Conservation (phyloP, 92 coral and sea anemone species). For the Zoanthus sansibaricus region DNA sequence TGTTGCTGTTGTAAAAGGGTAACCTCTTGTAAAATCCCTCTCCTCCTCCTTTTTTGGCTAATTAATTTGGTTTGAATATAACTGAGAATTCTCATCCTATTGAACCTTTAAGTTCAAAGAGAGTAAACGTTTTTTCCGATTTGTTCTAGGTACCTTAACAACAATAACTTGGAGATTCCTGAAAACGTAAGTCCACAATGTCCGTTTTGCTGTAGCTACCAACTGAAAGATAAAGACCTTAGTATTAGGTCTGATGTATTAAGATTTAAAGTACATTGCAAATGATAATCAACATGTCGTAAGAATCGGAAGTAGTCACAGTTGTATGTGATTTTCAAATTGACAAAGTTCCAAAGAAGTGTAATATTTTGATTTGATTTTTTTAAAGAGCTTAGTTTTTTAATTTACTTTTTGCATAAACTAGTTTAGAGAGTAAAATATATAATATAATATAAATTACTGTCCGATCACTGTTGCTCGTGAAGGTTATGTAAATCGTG, state of each 20-base stretch:
- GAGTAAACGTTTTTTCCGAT: neutral
- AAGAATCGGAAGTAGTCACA: neutral
- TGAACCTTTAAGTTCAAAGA: neutral
- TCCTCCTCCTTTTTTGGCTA: no score
- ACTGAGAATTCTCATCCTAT: neutral
- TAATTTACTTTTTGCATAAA: no score
- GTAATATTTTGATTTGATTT: neutral
- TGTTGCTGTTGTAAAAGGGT: no score
- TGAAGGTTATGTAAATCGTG: neutral
- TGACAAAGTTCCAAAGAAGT: neutral
- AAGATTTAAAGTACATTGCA: neutral
- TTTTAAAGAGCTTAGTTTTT: neutral
- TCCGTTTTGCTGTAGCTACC: neutral
- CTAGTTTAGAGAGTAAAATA: neutral
- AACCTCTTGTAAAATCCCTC: no score
- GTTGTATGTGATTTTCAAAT: neutral
- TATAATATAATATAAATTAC: neutral
- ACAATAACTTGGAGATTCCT: conserved; percentile 10
- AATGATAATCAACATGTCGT: neutral
- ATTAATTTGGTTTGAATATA: no score
- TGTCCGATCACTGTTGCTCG: neutral
- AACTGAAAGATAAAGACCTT: neutral
- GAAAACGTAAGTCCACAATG: conserved; percentile 17
- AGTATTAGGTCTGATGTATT: neutral
- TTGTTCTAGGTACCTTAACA: conserved; percentile 3